Evolutionary conservation across 2,797 vertebrate species (phyloP), one percentile per base, ranked within the genome.

Genomic region (Botia almorhae): DNA sequence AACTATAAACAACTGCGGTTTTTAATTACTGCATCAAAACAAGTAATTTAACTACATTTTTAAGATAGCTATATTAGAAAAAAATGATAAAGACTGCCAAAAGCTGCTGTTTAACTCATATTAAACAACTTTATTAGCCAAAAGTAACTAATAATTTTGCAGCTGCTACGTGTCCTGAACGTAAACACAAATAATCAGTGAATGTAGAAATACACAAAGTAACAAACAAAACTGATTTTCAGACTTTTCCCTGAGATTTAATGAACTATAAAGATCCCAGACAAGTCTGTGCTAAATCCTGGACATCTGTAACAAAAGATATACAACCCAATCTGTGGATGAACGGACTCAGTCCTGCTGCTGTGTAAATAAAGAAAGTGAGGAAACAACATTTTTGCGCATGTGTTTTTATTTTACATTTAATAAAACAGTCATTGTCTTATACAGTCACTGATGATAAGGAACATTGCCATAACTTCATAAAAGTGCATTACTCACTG

Each of bases 381-480:
- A 53, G 36, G 5, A 77, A 69, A 69, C 33, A 1, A 46, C 43
- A 29, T 2, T 29, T 17, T 14, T 21, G 33, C 29, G 64, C 51
- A 68, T 7, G 17, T 4, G 16, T 29, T 58, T 76, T 77, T 77
- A 77, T 77, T 77, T 46, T 2, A 56, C 29, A 69, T 82, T 83
- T 74, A 76, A 77, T 55, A 70, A 86, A 80, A 72, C 67, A 83
- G 82, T 82, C 10, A 88, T 81, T 85, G 82, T 46, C 10, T 46
- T 11, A 46, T 46, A 85, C 80, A 81, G 46, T 83, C 39, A 43
- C 4, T 65, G 6, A 39, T 55, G 11, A 43, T 2, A 55, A 50
- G 1, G 8, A 29, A 58, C 3, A 46, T 56, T 13, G 19, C 12
- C 12, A 51, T 17, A 46, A 46, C 43, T 46, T 46, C 43, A 46